A percentile compares a stretch with the other conserved stretches of the same genome.
Evolutionary conservation across 2,797 vertebrate species (phyloP).

Genomic region (Buphagus erythrorhynchus): DNA sequence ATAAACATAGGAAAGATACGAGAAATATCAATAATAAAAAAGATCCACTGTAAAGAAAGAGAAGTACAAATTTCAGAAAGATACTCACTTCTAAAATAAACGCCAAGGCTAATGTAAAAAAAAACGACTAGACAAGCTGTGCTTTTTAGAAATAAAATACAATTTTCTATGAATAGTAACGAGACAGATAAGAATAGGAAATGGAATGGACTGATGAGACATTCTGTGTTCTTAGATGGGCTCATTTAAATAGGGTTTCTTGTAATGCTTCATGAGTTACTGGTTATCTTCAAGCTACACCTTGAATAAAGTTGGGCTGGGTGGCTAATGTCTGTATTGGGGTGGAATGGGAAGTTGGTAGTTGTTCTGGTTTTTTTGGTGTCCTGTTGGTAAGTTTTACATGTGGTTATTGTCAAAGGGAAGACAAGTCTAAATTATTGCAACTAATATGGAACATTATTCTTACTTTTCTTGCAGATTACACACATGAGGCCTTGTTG

Average conservation of each 20-base stretch:
- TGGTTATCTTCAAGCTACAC: neutral
- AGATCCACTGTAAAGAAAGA: neutral
- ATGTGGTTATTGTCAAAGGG: neutral
- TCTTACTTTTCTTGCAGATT: neutral
- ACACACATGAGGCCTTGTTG: fast-evolving
- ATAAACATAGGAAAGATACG: neutral
- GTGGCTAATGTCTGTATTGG: neutral
- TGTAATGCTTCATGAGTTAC: neutral
- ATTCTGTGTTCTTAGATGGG: neutral
- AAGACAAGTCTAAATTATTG: neutral
- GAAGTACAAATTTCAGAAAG: neutral
- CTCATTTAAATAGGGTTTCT: neutral
- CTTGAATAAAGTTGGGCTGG: neutral
- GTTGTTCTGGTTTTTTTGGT: fast-evolving
- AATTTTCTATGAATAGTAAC: neutral
- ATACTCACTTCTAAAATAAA: neutral
- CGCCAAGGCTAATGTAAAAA: neutral
- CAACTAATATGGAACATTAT: neutral
- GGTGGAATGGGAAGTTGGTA: neutral
- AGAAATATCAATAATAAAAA: neutral
- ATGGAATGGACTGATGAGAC: neutral
- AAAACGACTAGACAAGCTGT: neutral
- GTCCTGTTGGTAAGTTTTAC: neutral
- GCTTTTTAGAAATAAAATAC: neutral
- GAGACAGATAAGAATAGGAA: neutral